Conservation (phyloP, 1,140 invertebrate species). For the Maconellicoccus hirsutus region DNA sequence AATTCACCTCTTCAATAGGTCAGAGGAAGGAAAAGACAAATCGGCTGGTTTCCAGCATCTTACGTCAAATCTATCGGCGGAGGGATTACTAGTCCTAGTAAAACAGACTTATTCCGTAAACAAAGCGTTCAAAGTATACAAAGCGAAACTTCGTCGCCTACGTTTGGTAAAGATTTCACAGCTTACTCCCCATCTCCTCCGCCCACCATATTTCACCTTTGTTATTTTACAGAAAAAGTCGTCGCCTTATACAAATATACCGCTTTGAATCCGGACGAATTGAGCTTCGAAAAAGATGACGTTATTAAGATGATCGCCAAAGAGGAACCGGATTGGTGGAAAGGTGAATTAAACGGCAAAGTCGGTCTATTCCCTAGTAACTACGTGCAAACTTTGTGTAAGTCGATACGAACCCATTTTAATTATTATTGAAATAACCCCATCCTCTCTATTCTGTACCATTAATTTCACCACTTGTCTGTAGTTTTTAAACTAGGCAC, state of each 20-base stretch:
- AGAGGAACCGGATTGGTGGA: slow-evolving; percentile 93
- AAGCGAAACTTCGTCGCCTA: background rate
- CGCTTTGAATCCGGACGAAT: slow-evolving; percentile 85
- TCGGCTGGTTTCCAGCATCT: slow-evolving; percentile 95
- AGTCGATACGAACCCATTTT: no score
- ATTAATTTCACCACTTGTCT: no score
- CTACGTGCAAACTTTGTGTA: slow-evolving; percentile 63
- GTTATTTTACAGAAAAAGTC: slow-evolving; percentile 56
- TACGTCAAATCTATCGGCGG: slow-evolving; percentile 69
- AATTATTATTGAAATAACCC: no score
- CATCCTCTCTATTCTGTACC: no score
- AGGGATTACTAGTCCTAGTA: slow-evolving; percentile 22
- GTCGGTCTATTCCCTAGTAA: slow-evolving; percentile 86
- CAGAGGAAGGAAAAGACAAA: slow-evolving; percentile 86
- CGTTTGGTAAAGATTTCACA: background rate
- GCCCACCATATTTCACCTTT: no score
- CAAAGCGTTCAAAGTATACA: background rate
- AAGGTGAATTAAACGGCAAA: slow-evolving; percentile 75
- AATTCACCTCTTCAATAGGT: no score
- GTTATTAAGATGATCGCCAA: slow-evolving; percentile 82
- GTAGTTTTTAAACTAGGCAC: no score
- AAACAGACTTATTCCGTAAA: background rate
- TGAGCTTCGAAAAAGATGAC: slow-evolving; percentile 87
- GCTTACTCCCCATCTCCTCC: no score
- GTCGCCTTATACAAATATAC: slow-evolving; percentile 85